phyloP scores from a whole-genome alignment of 2,888 invertebrate genomes.

The Beris chalybata region DNA sequence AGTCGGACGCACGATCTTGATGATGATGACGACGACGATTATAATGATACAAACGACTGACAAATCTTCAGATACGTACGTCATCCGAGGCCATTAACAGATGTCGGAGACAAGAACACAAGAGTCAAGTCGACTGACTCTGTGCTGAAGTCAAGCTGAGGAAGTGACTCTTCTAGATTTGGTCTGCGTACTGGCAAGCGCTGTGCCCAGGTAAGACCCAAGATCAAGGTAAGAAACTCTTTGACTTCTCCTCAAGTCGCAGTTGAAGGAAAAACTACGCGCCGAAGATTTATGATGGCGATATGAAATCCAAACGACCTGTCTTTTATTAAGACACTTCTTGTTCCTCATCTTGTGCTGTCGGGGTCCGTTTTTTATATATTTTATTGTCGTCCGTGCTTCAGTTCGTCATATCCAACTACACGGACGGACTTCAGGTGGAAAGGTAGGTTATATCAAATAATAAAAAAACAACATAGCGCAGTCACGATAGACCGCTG shows the following conservation, averaged over 20 bases:
- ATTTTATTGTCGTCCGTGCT: background rate
- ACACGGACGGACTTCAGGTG: slow-evolving; percentile 4
- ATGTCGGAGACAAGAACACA: slow-evolving; percentile 15
- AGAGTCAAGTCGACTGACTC: slow-evolving; percentile 9
- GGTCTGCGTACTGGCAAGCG: too few relatives aligned
- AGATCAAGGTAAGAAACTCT: too few relatives aligned
- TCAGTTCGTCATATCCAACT: background rate
- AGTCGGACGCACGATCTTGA: slow-evolving; percentile 15
- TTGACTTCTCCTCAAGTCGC: too few relatives aligned
- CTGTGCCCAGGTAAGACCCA: too few relatives aligned
- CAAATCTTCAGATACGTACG: slow-evolving; percentile 23
- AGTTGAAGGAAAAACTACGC: background rate
- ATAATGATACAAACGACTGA: slow-evolving; percentile 25
- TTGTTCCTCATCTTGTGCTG: slow-evolving; percentile 6
- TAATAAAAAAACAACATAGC: slow-evolving; percentile 10
- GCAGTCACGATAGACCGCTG: too few relatives aligned
- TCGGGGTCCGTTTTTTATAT: background rate
- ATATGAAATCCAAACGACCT: slow-evolving; percentile 22
- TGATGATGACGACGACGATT: slow-evolving; percentile 23
- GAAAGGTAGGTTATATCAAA: background rate
- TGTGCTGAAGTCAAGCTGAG: too few relatives aligned
- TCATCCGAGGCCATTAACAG: background rate
- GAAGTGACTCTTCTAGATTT: too few relatives aligned
- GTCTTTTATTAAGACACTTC: slow-evolving; percentile 27
- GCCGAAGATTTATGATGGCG: slow-evolving; percentile 22